A percentile compares a stretch with the other conserved stretches of the same genome.
These are phyloP conservation scores for Mycalesis mineus DNA, from an alignment of 2,888 invertebrate species.

Conservation along the genomic window DNA sequence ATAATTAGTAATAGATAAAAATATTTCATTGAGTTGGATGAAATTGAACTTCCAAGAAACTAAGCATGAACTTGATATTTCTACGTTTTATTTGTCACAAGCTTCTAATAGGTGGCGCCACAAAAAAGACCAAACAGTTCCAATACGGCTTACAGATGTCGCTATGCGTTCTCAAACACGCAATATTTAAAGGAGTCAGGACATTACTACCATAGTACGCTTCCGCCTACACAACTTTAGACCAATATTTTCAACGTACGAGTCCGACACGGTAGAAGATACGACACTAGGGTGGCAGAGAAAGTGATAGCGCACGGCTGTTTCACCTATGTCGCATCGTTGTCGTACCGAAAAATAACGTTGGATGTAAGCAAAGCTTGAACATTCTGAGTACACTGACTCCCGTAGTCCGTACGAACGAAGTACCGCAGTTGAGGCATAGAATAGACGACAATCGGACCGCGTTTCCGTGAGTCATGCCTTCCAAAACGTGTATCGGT, in stretches of 20 bases:
- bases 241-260: slow-evolving; percentile 13
- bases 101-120: neutral
- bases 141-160: slow-evolving; percentile 2
- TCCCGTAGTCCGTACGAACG: slow-evolving; percentile 14
- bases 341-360: neutral
- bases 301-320: neutral
- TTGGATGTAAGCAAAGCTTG: neutral
- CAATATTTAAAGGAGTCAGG: slow-evolving; percentile 25
- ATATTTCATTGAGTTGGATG: too few relatives aligned
- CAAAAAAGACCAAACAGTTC: neutral
- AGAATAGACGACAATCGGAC: slow-evolving; percentile 26
- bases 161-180: slow-evolving; percentile 1
- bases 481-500: slow-evolving; percentile 28
- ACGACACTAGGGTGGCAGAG: neutral
- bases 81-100: too few relatives aligned
- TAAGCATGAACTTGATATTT: too few relatives aligned
- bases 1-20: too few relatives aligned
- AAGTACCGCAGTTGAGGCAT: slow-evolving; percentile 28
- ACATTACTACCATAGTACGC: slow-evolving; percentile 26
- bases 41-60: too few relatives aligned
- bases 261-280: neutral
- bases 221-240: slow-evolving; percentile 32
- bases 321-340: neutral
- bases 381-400: slow-evolving; percentile 24
- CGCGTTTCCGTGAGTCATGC: slow-evolving; percentile 26